A percentile compares a stretch with the other conserved stretches of the same genome.
These are phyloP conservation scores for Clarias laeviceps DNA, from an alignment of 2,797 vertebrate genomes.

Conservation along the genomic window DNA sequence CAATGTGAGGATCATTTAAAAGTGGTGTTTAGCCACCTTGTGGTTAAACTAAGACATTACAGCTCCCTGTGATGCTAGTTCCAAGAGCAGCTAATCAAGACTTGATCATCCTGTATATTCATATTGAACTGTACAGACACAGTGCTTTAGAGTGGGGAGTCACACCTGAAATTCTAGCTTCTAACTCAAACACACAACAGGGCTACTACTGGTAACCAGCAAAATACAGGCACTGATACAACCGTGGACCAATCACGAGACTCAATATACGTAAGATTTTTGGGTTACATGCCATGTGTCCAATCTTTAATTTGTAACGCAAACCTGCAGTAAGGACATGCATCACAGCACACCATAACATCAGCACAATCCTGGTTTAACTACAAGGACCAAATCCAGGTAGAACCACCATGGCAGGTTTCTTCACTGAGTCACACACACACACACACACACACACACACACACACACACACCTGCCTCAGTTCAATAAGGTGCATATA, in stretches of 20 bases:
- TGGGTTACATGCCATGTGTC: not conserved
- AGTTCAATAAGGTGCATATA: conserved; percentile 8
- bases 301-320: not conserved
- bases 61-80: conserved; percentile 20
- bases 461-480: conserved; percentile 2
- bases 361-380: not conserved
- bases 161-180: conserved; percentile 9
- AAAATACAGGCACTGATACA: conserved; percentile 29
- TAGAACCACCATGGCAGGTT: not conserved
- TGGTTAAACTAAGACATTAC: conserved; percentile 40
- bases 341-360: not conserved
- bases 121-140: not conserved
- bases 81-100: conserved; percentile 32
- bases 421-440: not conserved
- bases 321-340: conserved; percentile 3
- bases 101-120: not conserved
- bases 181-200: conserved; percentile 23
- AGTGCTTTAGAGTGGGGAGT: not conserved
- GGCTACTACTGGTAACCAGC: conserved; percentile 47
- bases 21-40: conserved; percentile 41
- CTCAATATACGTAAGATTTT: not conserved
- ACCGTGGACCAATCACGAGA: conserved; percentile 30
- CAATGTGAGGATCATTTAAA: conserved; percentile 20
- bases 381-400: conserved; percentile 1
- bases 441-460: not conserved